These are phyloP conservation scores for Drosophila gaucha DNA, from an alignment of 2,888 invertebrate species.

Conservation along the genomic window DNA sequence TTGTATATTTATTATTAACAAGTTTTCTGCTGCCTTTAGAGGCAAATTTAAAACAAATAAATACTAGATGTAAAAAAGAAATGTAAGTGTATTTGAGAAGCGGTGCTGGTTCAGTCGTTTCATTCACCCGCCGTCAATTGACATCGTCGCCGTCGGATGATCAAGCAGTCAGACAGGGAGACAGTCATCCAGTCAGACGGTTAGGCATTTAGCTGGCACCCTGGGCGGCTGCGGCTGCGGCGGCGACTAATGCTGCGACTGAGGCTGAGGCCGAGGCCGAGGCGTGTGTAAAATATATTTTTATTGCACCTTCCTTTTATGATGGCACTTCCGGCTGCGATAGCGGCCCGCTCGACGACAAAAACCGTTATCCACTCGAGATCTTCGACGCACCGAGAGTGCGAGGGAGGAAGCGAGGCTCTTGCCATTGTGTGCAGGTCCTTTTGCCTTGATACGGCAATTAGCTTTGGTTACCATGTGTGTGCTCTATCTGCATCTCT, in stretches of 20 bases:
- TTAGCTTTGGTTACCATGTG: constrained; percentile 63
- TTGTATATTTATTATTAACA: no score
- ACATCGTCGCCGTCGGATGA: constrained; percentile 40
- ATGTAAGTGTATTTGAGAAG: constrained; percentile 25
- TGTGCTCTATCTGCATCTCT: constrained; percentile 72
- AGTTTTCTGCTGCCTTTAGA: no score
- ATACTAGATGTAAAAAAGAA: no score
- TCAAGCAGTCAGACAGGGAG: constrained; percentile 41
- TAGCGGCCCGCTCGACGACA: constrained; percentile 61
- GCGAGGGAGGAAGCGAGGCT: constrained; percentile 18
- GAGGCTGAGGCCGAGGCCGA: constrained; percentile 30
- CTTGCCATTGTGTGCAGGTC: constrained; percentile 34
- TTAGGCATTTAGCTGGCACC: constrained; percentile 35
- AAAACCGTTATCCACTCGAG: constrained; percentile 70
- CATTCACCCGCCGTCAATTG: constrained; percentile 34
- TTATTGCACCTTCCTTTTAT: constrained; percentile 84
- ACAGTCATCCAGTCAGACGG: constrained; percentile 19
- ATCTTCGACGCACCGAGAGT: constrained; percentile 66
- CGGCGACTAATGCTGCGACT: neutral
- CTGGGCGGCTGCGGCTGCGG: constrained; percentile 9
- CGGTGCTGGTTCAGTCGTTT: neutral
- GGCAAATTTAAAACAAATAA: no score
- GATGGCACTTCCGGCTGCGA: constrained; percentile 82
- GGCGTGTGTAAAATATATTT: constrained; percentile 81
- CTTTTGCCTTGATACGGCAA: constrained; percentile 53